A percentile compares a stretch with the other conserved stretches of the same genome.
Evolutionary conservation across 2,113 vertebrate species (phyloP).

Genomic region (Heterochromis multidens): DNA sequence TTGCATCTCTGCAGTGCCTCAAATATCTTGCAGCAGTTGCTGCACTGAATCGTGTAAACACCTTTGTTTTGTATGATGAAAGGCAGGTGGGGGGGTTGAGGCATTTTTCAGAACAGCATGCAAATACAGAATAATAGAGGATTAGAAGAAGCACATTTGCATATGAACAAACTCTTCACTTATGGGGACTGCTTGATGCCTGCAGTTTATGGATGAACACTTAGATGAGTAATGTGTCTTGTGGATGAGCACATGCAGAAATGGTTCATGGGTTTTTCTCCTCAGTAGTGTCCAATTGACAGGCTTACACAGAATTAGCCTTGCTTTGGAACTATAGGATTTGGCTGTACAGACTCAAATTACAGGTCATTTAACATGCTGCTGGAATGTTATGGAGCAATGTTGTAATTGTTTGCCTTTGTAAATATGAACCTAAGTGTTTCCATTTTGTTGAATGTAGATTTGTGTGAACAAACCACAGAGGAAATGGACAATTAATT

Average conservation of each 20-base stretch:
- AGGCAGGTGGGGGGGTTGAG: constrained; percentile 26
- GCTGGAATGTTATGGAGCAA: not conserved
- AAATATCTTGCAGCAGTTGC: constrained; percentile 50
- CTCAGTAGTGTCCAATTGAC: constrained; percentile 39
- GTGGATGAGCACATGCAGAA: constrained; percentile 32
- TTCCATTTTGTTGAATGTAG: constrained; percentile 19
- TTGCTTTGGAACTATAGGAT: constrained; percentile 26
- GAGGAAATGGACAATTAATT: constrained; percentile 44
- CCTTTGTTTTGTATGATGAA: constrained; percentile 65
- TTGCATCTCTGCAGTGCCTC: constrained; percentile 54
- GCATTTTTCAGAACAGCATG: constrained; percentile 51
- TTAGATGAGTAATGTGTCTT: constrained; percentile 48
- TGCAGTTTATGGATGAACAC: constrained; percentile 34
- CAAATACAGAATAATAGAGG: constrained; percentile 57
- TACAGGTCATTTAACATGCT: constrained; percentile 46
- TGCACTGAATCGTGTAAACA: constrained; percentile 45
- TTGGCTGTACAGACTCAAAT: constrained; percentile 17
- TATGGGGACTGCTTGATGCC: constrained; percentile 40
- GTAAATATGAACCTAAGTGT: constrained; percentile 41
- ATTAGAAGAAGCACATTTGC: constrained; percentile 66
- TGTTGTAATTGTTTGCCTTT: constrained; percentile 40
- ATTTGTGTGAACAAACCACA: constrained; percentile 40
- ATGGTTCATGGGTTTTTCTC: constrained; percentile 25
- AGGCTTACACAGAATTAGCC: constrained; percentile 58
- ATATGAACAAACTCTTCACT: constrained; percentile 63